Evolutionary conservation across 2,113 vertebrate species (phyloP), one percentile per base, ranked within the genome.

Genomic region (Phocoena sinus): DNA sequence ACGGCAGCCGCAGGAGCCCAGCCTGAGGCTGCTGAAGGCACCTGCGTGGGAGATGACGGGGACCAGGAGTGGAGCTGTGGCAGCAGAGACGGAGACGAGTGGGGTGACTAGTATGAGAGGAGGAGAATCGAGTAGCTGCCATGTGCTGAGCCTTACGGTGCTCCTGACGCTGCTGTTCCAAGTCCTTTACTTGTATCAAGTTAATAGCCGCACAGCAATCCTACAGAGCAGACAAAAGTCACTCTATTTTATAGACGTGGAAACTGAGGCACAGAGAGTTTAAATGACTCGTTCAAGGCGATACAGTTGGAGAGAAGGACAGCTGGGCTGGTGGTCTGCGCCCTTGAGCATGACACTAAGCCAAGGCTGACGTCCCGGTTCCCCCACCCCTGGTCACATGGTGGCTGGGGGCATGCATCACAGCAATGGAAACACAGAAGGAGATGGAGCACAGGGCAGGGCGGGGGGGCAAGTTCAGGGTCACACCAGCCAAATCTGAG

Each of bases 361-460:
- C 23, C 80, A 62, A 50, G 65, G 38, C 0, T 74, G 71, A 47
- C 2, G 5, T 80, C 47, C 80, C 36, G 10, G 9, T 15, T 21
- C 44, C 73, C 73, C 44, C 58, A 58, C 58, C 21, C 12, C 33
- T 17, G 13, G 38, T 41, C 79, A 53, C 81, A 17, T 0, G 4
- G 38, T 62, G 91, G 63, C 56, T n/a, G 6, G 33, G 14, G 20
- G 82, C 3, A 9, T 36, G 5, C 23, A 47, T 23, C 15, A 18
- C 21, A 20, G 23, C 1, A 1, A 23, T 0, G 17, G 56, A 74
- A 38, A 25, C 14, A 50, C 26, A 90, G 33, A 41, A 23, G 41
- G 26, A n/a, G 3, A 36, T 0, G 3, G 62, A 77, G 23, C n/a
- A 1, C 33, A 5, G 0, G 9, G 36, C 47, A 13, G 47, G 47